Percentiles rank a stretch among this genome's conserved stretches.
phyloP scores from a whole-genome alignment of 2,797 vertebrate species.

The Rhabdophis nuchalis region DNA sequence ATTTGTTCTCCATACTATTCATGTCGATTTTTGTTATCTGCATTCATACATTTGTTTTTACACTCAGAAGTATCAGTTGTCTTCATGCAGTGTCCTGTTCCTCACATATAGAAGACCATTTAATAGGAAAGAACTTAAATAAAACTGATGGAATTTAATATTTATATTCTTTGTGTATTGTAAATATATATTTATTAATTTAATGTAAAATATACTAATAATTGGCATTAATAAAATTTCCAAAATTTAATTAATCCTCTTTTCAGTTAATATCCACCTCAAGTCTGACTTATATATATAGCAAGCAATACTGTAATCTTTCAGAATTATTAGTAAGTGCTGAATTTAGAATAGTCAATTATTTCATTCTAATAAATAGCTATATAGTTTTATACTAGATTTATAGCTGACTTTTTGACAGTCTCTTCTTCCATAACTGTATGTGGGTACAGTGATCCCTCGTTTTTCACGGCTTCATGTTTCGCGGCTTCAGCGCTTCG shows the following conservation, averaged over 20 bases:
- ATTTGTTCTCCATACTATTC: background rate
- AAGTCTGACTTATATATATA: background rate
- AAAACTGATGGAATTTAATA: background rate
- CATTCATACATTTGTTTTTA: background rate
- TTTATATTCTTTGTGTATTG: background rate
- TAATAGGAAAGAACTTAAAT: background rate
- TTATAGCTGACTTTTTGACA: background rate
- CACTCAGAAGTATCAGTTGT: background rate
- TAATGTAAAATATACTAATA: background rate
- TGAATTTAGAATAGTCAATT: background rate
- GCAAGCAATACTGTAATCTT: background rate
- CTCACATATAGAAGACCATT: background rate
- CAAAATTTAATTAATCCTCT: background rate
- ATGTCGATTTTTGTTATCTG: background rate
- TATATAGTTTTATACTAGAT: background rate
- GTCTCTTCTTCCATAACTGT: background rate
- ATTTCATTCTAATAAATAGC: background rate
- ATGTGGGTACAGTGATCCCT: too few species aligned
- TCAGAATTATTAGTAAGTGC: background rate
- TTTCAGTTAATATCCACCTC: background rate
- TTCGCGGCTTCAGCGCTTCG: too few species aligned
- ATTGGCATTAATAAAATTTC: background rate
- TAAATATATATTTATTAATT: background rate
- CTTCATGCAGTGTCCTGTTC: background rate
- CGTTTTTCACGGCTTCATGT: too few species aligned